A percentile compares a stretch with the other conserved stretches of the same genome.
Conservation (phyloP, 2,888 invertebrate genomes). For the Amiota mariae region DNA sequence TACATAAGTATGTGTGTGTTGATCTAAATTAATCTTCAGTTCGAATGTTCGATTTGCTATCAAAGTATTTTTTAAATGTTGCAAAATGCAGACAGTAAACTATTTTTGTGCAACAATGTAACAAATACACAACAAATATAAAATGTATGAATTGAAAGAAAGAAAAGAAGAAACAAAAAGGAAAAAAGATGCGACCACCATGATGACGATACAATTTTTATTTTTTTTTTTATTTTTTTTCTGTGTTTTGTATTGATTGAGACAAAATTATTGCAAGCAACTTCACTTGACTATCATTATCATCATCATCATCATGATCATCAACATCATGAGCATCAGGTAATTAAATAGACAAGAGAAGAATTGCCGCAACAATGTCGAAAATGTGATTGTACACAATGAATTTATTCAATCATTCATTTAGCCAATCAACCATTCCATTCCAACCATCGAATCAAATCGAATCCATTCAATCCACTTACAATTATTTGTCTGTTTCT, state of each 20-base stretch:
- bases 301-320: too few relatives aligned
- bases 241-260: background rate
- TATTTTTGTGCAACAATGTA: background rate
- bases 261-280: background rate
- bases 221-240: background rate
- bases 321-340: background rate
- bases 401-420: too few relatives aligned
- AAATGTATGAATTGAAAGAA: background rate
- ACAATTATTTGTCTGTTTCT: background rate
- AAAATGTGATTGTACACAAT: background rate
- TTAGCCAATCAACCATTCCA: background rate
- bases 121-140: background rate
- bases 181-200: background rate
- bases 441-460: background rate
- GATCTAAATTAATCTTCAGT: background rate
- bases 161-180: background rate
- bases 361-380: background rate
- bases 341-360: background rate
- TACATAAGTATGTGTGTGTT: background rate
- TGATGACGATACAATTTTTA: background rate
- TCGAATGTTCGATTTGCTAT: constrained; percentile 5
- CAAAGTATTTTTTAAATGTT: constrained; percentile 11
- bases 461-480: background rate
- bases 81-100: constrained; percentile 16
- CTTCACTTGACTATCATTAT: background rate